Conservation (phyloP, 2,797 vertebrate genomes). For the Sylvilagus floridanus region DNA sequence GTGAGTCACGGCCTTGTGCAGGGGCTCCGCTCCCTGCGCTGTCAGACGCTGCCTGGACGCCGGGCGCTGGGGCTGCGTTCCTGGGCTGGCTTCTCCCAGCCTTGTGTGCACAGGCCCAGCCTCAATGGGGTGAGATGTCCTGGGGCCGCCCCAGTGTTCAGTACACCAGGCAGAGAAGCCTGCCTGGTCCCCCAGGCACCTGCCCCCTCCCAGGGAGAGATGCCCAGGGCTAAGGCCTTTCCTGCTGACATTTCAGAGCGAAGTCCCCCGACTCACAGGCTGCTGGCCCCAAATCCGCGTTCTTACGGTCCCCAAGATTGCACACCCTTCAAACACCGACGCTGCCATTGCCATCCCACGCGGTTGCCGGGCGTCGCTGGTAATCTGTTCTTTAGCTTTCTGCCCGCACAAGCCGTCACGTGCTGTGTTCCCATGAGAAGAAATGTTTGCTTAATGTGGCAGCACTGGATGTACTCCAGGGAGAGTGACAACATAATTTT, state of each 20-base stretch:
- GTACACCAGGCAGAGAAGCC: too few relatives aligned
- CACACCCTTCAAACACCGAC: neutral
- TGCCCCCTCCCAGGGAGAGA: neutral
- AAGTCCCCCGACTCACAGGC: neutral
- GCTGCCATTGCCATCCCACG: neutral
- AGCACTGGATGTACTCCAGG: conserved; percentile 69
- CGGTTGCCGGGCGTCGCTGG: neutral
- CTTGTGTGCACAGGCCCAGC: neutral
- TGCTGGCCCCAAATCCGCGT: neutral
- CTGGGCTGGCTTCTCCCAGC: neutral
- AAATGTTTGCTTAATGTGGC: conserved; percentile 82
- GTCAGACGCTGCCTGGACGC: too few relatives aligned
- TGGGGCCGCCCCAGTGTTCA: neutral
- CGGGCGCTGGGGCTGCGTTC: too few relatives aligned
- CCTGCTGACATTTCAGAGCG: neutral
- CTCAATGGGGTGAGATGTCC: neutral
- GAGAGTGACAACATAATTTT: conserved; percentile 79
- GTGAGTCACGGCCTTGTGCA: neutral
- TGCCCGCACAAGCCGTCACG: conserved; percentile 34
- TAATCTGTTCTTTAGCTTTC: conserved; percentile 20
- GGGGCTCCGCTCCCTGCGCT: neutral
- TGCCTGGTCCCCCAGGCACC: fast-evolving
- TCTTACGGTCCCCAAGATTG: neutral
- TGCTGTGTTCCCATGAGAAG: conserved; percentile 66
- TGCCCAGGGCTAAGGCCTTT: neutral